These are phyloP conservation scores for Oreohelix idahoensis DNA, from an alignment of 1,140 invertebrate species.

Conservation along the genomic window DNA sequence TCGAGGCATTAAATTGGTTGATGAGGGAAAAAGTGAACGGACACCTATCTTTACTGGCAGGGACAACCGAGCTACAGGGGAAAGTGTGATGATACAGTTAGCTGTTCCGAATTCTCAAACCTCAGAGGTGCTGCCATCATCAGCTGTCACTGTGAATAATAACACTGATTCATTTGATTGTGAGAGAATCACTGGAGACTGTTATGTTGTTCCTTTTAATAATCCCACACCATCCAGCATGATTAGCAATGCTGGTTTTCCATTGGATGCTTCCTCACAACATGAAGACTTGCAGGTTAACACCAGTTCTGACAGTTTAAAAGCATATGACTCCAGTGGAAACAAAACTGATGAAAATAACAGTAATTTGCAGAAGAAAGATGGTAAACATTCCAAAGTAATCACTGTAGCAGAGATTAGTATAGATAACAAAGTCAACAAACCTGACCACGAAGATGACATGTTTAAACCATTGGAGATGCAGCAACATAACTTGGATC, in stretches of 20 bases:
- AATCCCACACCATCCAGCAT: slow-evolving; percentile 41
- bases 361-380: background rate
- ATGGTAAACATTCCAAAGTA: background rate
- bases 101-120: background rate
- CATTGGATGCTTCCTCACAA: background rate
- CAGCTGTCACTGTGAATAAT: background rate
- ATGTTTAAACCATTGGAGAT: background rate
- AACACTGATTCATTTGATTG: background rate
- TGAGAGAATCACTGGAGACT: background rate
- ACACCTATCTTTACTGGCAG: slow-evolving; percentile 50
- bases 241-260: slow-evolving; percentile 55
- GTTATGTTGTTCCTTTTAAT: background rate
- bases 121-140: background rate
- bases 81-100: background rate
- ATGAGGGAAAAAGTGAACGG: slow-evolving; percentile 41
- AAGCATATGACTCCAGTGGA: background rate
- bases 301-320: slow-evolving; percentile 7
- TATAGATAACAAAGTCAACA: background rate
- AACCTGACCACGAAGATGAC: background rate
- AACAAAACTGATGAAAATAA: background rate
- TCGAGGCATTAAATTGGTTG: slow-evolving; percentile 35
- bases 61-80: background rate
- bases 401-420: background rate
- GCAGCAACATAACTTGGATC: background rate
- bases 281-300: background rate